Evolutionary conservation across 1,140 invertebrate species (phyloP), one percentile per base, ranked within the genome.

Genomic region (Himalopsyche phryganea): DNA sequence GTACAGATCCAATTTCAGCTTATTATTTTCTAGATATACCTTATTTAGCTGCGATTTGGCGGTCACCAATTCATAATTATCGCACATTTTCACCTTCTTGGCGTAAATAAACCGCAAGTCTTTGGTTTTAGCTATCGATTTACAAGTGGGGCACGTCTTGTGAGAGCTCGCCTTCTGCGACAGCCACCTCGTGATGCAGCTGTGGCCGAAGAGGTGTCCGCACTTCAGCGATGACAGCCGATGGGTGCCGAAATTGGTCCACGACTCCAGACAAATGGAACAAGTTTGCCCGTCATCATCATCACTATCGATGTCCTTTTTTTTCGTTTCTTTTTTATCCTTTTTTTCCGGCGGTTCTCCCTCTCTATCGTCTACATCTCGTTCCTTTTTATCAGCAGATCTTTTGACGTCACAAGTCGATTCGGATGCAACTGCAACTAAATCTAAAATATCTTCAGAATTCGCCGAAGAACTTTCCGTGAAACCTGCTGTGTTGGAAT

Each of bases 151-250:
- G 72, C 94, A 97, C 5, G 70, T 70, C 23, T 79, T 75, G 1
- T 77, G 70, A 5, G 74, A 75, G 1, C 54, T 33, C 0, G 74
- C 70, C 46, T 73, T 73, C 2, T 64, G 66, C 6, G 58, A 59
- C 1, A 97, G 68, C 94, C 93, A 96, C 42, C 85, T 81, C 32
- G 85, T 78, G 15, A 96, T 90, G 70, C 94, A 97, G 42, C 80
- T 82, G 6, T 85, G 73, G 0, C 94, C 94, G 76, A 95, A 97
- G 1, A 96, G 73, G 77, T 97, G 94, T 0, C 94, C 94, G 77
- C 94, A 97, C 65, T 86, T 86, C 9, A 97, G 75, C 9, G 87
- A 86, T 6, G 86, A 86, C 1, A 96, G 72, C 44, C 91, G 80
- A 74, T 96, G 94, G 1, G 83, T 82, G 0, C 92, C 92, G n/a